phyloP scores from a whole-genome alignment of 1,140 invertebrate genomes.

The Drosophila ironensis region DNA sequence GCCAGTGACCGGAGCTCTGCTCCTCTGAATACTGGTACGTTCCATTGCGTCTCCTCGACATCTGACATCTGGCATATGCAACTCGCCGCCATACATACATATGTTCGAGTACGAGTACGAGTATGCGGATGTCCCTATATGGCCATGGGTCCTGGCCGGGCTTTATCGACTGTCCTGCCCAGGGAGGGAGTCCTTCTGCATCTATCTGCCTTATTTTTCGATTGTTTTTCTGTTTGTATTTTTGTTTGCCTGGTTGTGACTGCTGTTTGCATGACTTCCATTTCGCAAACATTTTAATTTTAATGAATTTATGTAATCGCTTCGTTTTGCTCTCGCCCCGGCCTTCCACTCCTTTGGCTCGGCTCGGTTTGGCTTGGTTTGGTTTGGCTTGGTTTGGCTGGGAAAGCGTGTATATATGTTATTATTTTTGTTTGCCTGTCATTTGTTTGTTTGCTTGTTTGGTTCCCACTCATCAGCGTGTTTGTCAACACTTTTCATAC shows the following conservation, averaged over 20 bases:
- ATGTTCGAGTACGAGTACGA: too few relatives aligned
- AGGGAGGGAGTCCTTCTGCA: background rate
- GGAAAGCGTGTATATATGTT: background rate
- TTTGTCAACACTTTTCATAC: conserved; percentile 46
- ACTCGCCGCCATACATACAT: conserved; percentile 12
- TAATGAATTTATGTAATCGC: conserved; percentile 72
- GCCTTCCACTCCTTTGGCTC: conserved; percentile 16
- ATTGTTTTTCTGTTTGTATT: background rate
- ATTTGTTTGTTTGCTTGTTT: background rate
- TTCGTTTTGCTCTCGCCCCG: conserved; percentile 14
- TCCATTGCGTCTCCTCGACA: conserved; percentile 32
- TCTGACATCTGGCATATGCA: conserved; percentile 52
- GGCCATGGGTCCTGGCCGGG: background rate
- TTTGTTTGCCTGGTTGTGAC: conserved; percentile 26
- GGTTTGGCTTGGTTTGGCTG: too few relatives aligned
- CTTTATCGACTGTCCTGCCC: conserved; percentile 2
- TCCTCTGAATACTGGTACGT: background rate
- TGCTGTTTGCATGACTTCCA: conserved; percentile 55
- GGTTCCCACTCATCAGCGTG: conserved; percentile 20
- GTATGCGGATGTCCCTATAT: background rate
- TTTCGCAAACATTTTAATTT: conserved; percentile 70
- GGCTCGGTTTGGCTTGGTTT: too few relatives aligned
- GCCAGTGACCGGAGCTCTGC: background rate
- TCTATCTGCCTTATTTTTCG: background rate
- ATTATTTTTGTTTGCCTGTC: conserved; percentile 10